Evolutionary conservation across 2,797 vertebrate genomes (phyloP), one percentile per base, ranked within the genome.

Genomic region (Zenarchopterus dispar): DNA sequence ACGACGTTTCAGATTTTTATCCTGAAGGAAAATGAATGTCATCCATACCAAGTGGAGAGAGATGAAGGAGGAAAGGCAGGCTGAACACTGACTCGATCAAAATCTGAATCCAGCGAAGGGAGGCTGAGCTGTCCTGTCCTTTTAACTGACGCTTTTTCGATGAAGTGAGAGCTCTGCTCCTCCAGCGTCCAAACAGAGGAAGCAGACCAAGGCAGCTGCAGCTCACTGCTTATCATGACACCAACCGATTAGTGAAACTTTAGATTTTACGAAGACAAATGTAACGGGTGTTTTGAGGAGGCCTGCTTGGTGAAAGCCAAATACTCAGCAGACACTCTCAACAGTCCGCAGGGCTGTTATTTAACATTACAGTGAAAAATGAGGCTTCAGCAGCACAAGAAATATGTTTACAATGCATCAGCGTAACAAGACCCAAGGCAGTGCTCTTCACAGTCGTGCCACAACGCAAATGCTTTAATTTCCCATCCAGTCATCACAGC

Each of bases 101-200:
- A 84, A 82, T 86, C 43, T 60, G 67, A 82, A 86, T 73, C 59
- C 65, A 45, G 13, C 1, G 16, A 56, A 58, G 0, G n/a, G 44
- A 68, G 58, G 58, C 22, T 1, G 24, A 64, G 56, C 73, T 63
- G 70, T 77, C 79, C 57, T 15, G 39, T 76, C 67, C 52, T 73
- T 54, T 84, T 67, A 86, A 84, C 59, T n/a, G 70, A 88, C 65
- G 62, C 73, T 68, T 80, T 70, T 80, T 71, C 82, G 85, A 90
- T 88, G 59, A 85, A 84, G 73, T 41, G 1, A 22, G 57, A 56
- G 26, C 46, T 52, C 77, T 10, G 55, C 5, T 75, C 56, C 49
- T 56, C 75, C 64, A 55, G 44, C 26, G 56, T 39, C 47, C 41
- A 67, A 68, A 79, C 62, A 81, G 22, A 70, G 66, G 65, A 58